Base-by-base conservation (phyloP, 2,113 vertebrate genomes). In the Carollia perspicillata region DNA sequence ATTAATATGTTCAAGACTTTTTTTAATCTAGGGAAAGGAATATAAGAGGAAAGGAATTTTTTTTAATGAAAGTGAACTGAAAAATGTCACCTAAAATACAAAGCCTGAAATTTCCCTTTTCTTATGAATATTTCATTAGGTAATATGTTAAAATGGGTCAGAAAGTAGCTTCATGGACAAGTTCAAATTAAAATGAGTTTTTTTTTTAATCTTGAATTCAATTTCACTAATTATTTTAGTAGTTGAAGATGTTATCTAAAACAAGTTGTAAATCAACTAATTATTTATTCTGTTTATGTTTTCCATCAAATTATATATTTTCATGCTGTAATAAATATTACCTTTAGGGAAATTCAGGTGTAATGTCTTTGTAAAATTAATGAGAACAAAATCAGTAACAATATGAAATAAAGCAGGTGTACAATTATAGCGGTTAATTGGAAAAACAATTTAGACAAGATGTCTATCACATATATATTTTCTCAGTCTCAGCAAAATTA, bases 191-290 rank as follows among this genome's bases (percentile, higher is more conserved):
- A 96, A 80, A 93, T 97, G 55, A 97, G 86, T 8, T 97, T 98
- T 53, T 97, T 97, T 96, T 75, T 26, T 16, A 90, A 81, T 97
- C 97, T 97, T 93, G 93, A 97, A 97, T 98, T 97, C 95, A 97
- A 97, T 98, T 97, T 97, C 0, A 0, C 51, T 98, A 98, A 98
- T 98, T 97, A 98, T 98, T 98, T 98, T 97, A 98, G 98, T 98
- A 98, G 98, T 98, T 98, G 97, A 98, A 98, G 97, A 92, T 88
- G 63, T 93, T 98, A 97, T 98, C 97, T 94, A 97, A 98, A 97
- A 80, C 94, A 97, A 95, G 95, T 97, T 98, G 93, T 97, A 98
- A 96, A 98, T 98, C 97, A 98, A 95, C 92, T 98, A 97, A 98
- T 98, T 98, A 98, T 98, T 98, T 98, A 69, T 86, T 94, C 79